Base-by-base conservation (phyloP, 2,797 vertebrate genomes). In the Ptychadena robeensis region DNA sequence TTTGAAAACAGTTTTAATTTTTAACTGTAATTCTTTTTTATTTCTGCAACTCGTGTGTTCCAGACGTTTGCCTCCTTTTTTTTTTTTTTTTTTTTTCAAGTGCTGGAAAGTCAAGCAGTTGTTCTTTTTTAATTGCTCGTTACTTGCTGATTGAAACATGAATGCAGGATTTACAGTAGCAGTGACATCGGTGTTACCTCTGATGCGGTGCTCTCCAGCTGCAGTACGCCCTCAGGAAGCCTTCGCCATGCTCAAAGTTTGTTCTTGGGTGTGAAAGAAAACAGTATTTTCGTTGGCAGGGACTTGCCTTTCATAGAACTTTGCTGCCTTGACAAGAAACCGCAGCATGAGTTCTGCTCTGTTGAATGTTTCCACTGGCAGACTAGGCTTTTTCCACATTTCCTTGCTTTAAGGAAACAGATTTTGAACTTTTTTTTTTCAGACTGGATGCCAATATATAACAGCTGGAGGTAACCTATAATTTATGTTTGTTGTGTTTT, bases 261-360 rank as follows among this genome's bases (percentile, higher is more conserved):
- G 93, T 92, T 94, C 93, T 95, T 94, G 94, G 96, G 95, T 95
- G 94, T 94, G 93, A 95, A 94, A 93, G 92, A 90, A 93, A 93
- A 93, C 94, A 94, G 93, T 98, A 93, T 98, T 97, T 97, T 94
- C 94, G 91, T 98, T 98, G 96, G 98, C 97, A 96, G 93, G 88
- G 86, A 88, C 91, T 93, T 92, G 93, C 93, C 94, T 94, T 94
- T 93, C 90, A 88, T 93, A 93, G 92, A 95, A 94, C 92, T 96
- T 94, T 96, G 96, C 96, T 98, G 95, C 94, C 95, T 97, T 94
- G 90, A 96, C 97, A 96, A 95, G 96, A 98, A 96, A 93, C 94
- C 94, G 89, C 94, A 94, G 94, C 87, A 82, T 87, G 93, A 94
- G 92, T 90, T 89, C 91, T 92, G 92, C 94, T 93, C 92, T 88